phyloP scores from a whole-genome alignment of 2,888 invertebrate species.

The Harmothoe impar region DNA sequence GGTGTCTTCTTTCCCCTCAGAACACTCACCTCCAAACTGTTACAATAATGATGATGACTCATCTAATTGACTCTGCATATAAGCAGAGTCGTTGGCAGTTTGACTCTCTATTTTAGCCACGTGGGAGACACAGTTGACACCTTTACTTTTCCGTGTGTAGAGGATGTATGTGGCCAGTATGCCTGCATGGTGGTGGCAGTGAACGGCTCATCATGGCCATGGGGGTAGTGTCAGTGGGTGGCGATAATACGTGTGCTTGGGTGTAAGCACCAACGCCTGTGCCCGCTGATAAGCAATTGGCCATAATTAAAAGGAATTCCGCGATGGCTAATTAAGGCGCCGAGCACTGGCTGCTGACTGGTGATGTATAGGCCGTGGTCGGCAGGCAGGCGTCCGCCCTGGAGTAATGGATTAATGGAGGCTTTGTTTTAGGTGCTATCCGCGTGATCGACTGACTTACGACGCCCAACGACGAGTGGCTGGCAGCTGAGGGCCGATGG shows the following conservation, averaged over 20 bases:
- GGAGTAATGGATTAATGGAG: constrained; percentile 18
- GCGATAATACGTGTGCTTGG: background rate
- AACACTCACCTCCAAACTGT: too few species aligned
- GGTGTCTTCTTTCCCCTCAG: too few species aligned
- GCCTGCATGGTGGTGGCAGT: too few species aligned
- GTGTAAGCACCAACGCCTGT: background rate
- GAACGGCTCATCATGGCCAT: too few species aligned
- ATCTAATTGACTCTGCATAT: too few species aligned
- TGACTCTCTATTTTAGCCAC: too few species aligned
- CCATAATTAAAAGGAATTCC: constrained; percentile 34
- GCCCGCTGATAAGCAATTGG: constrained; percentile 26
- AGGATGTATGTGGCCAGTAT: too few species aligned
- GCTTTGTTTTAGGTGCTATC: background rate
- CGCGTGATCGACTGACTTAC: constrained; percentile 23
- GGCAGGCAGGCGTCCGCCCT: background rate
- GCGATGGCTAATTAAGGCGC: constrained; percentile 1
- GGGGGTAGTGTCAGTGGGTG: too few species aligned
- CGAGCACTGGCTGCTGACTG: background rate
- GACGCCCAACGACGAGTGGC: background rate
- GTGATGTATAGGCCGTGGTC: background rate
- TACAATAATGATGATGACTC: too few species aligned
- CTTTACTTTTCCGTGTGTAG: too few species aligned
- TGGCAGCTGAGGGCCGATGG: background rate
- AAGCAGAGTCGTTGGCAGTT: too few species aligned
- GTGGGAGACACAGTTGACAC: too few species aligned